Conservation (phyloP, 2,888 invertebrate genomes). For the Ophioninae sp. region DNA sequence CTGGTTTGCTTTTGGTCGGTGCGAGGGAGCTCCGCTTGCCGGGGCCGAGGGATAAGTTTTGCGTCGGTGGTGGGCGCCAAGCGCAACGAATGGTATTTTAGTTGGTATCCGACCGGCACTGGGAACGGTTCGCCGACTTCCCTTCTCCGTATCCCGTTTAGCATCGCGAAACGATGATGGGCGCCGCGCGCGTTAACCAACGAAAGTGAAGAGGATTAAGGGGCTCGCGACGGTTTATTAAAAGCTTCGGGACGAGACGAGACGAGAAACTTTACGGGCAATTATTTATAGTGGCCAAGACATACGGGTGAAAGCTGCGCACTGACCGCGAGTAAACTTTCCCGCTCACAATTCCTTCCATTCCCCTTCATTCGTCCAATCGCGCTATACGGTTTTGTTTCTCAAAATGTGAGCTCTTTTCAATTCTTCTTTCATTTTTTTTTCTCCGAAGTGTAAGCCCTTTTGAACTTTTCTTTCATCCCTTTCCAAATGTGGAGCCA, state of each 20-base stretch:
- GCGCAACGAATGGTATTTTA: constrained; percentile 47
- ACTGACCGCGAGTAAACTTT: constrained; percentile 60
- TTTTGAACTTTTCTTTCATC: no score
- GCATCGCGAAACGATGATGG: neutral
- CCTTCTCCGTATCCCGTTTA: neutral
- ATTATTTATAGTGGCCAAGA: constrained; percentile 58
- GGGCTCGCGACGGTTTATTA: constrained; percentile 32
- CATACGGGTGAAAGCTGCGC: constrained; percentile 17
- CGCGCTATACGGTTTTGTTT: neutral
- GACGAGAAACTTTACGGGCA: constrained; percentile 36
- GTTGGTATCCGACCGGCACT: constrained; percentile 56
- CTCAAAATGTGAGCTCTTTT: neutral
- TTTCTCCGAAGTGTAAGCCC: neutral
- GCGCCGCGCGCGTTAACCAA: constrained; percentile 15
- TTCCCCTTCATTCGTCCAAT: neutral
- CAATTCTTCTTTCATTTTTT: neutral
- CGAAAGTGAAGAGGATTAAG: constrained; percentile 40
- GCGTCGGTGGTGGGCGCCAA: neutral
- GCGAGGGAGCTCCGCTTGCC: neutral
- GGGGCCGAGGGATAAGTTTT: neutral
- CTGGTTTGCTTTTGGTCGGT: constrained; percentile 19
- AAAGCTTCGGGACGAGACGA: constrained; percentile 29
- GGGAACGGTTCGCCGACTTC: constrained; percentile 57
- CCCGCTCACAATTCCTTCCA: neutral
- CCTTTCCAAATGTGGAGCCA: no score